A percentile compares a stretch with the other conserved stretches of the same genome.
Evolutionary conservation across 2,888 invertebrate species (phyloP).

Genomic region (Fragum sueziense): DNA sequence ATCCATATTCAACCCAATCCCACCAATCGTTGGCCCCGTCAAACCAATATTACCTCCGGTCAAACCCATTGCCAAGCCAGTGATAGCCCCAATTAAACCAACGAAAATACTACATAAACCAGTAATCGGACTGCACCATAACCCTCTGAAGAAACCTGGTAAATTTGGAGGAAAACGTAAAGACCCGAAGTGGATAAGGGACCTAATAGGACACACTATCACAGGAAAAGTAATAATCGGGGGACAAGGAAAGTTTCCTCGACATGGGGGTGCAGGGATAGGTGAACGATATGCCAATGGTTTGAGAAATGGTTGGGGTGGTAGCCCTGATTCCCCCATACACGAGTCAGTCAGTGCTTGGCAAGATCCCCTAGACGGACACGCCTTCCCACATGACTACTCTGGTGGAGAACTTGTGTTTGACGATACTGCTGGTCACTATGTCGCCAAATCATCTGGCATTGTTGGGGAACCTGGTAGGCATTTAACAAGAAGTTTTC

Average conservation of each 20-base stretch:
- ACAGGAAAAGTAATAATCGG: constrained; percentile 25
- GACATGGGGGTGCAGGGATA: constrained; percentile 41
- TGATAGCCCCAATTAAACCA: not conserved
- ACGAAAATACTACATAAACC: not conserved
- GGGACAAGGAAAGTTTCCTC: constrained; percentile 33
- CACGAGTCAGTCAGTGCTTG: constrained; percentile 25
- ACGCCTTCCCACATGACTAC: constrained; percentile 26
- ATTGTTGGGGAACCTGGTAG: not conserved
- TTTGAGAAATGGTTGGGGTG: constrained; percentile 46
- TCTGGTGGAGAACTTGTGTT: constrained; percentile 27
- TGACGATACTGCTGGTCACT: constrained; percentile 14
- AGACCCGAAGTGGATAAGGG: constrained; percentile 5
- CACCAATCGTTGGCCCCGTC: not conserved
- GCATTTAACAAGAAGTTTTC: no score
- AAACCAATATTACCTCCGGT: not conserved
- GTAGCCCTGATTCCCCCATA: constrained; percentile 8
- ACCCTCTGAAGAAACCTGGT: not conserved
- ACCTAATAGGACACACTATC: constrained; percentile 37
- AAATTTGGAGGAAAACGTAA: not conserved
- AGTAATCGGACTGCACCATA: not conserved
- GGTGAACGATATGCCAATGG: constrained; percentile 27
- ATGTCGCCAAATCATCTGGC: not conserved
- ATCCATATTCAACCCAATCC: not conserved
- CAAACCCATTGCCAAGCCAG: not conserved
- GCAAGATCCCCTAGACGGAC: constrained; percentile 35